Base-by-base conservation (phyloP, 2,113 vertebrate species). In the Hypocryptadius cinnamomeus region DNA sequence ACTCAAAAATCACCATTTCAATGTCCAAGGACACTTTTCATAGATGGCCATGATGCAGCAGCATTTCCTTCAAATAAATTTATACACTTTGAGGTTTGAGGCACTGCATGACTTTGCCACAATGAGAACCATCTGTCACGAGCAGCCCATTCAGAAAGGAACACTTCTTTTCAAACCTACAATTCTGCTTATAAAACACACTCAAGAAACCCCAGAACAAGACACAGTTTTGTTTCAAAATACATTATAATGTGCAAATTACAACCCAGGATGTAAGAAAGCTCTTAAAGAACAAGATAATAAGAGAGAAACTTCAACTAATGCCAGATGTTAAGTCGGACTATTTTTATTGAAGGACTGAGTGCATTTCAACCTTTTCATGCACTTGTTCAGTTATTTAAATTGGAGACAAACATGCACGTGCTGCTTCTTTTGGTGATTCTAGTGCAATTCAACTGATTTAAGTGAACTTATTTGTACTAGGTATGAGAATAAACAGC, bases 161-260 rank as follows among this genome's bases (percentile, higher is more conserved):
- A 28, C 28, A 8, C 28, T 90, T 28, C 59, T 93, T 72, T 39
- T 42, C 78, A 65, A 92, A 85, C 68, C 50, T 33, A 79, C 90
- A 94, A 79, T 86, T 90, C 93, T 72, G 47, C 80, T 87, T 74
- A 77, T 27, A 86, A 95, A 93, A 81, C 45, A 79, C 63, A 85
- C 0, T 6, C 39, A 50, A 87, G 64, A 93, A 95, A 89, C 66
- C 76, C 79, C 90, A 96, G 48, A 97, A 89, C 51, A 79, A 74
- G 85, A 88, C 37, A n/a, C 5, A 11, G 48, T 80, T 91, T 80
- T 80, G 85, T 83, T 94, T 84, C 77, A 86, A 96, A 94, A 90
- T 39, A 80, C 24, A 21, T 51, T 64, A 51, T 95, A 95, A 96
- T 71, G 85, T 74, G 87, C 69, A 95, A 96, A 96, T 92, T 96